Base-by-base conservation (phyloP, 2,888 invertebrate species). In the Quadroppia sp. region DNA sequence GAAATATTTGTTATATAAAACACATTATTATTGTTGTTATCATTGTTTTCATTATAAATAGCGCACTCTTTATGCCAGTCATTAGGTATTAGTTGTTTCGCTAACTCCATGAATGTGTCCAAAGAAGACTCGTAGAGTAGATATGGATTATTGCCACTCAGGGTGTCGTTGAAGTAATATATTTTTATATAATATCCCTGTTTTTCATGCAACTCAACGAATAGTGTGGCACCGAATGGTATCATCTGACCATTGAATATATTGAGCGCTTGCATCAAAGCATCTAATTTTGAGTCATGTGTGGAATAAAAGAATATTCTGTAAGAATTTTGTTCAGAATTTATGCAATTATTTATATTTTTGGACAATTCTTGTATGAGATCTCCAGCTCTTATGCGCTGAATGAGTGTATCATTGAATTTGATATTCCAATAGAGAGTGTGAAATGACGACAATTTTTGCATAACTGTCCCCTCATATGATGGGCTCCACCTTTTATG, bases 41-140 rank as follows among this genome's bases (percentile, higher is more conserved):
- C n/a, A 25, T 25, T 20, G 15, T 15, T 45, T 7, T 1, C 25
- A 25, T 53, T 25, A 25, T 25, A 11, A 25, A 73, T 20, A 32
- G 53, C 69, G 64, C 75, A 75, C 53, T 75, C 74, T 3, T 48
- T 13, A 9, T 71, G 11, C 75, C 75, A 75, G 30, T 75, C 59
- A 2, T 69, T 23, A 40, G 71, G 30, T 17, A 40, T 32, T n/a
- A 75, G 36, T 23, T 42, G 1, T 28, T 64, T 1, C 3, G 53
- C 42, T 4, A 69, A n/a, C 17, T 17, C 7, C 11, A 73, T 28
- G 36, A 73, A 75, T 6, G 2, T 4, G 2, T 67, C 56, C 13
- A 75, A 1, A 9, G 69, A 67, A 67, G 72, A 75, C 13, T 69
- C 53, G 28, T 25, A 9, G 1, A 74, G 32, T 61, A 32, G n/a